phyloP scores from a whole-genome alignment of 2,888 invertebrate species.

The Sisyra nigra region DNA sequence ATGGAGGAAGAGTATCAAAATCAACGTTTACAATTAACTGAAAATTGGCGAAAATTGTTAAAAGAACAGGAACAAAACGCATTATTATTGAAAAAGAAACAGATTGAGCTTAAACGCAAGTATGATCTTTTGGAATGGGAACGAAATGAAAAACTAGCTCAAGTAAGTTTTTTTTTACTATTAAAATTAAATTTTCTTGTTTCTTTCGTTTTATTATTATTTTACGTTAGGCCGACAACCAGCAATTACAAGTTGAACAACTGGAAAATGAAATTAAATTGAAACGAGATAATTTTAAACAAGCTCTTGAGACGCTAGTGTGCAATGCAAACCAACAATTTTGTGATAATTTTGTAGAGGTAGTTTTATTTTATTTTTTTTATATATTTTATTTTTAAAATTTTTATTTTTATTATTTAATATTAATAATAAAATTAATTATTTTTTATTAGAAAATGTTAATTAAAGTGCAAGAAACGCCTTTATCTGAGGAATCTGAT shows the following conservation, averaged over 20 bases:
- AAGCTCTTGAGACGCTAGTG: slow-evolving; percentile 1
- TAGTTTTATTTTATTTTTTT: slow-evolving; percentile 6
- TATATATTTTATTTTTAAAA: not conserved
- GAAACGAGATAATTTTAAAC: not conserved
- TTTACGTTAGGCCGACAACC: slow-evolving; percentile 4
- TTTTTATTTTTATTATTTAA: not conserved
- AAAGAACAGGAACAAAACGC: slow-evolving; percentile 35
- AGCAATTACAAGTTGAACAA: slow-evolving; percentile 1
- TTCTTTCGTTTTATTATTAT: slow-evolving; percentile 1
- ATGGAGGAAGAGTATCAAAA: slow-evolving; percentile 53
- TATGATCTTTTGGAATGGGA: slow-evolving; percentile 35
- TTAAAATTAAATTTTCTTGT: not conserved
- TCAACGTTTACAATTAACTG: slow-evolving; percentile 31
- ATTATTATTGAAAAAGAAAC: slow-evolving; percentile 37
- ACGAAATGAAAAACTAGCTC: slow-evolving; percentile 33
- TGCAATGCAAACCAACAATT: slow-evolving; percentile 3
- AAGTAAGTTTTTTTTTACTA: slow-evolving; percentile 17
- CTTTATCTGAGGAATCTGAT: slow-evolving; percentile 41
- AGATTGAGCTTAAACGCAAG: slow-evolving; percentile 33
- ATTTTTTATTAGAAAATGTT: slow-evolving; percentile 28
- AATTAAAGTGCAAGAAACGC: slow-evolving; percentile 33
- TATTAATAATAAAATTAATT: not conserved
- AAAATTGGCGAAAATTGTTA: slow-evolving; percentile 31
- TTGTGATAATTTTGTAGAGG: slow-evolving; percentile 5
- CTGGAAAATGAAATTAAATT: slow-evolving; percentile 2